Evolutionary conservation across 2,113 vertebrate genomes (phyloP).

Genomic region (Deroptyus accipitrinus): DNA sequence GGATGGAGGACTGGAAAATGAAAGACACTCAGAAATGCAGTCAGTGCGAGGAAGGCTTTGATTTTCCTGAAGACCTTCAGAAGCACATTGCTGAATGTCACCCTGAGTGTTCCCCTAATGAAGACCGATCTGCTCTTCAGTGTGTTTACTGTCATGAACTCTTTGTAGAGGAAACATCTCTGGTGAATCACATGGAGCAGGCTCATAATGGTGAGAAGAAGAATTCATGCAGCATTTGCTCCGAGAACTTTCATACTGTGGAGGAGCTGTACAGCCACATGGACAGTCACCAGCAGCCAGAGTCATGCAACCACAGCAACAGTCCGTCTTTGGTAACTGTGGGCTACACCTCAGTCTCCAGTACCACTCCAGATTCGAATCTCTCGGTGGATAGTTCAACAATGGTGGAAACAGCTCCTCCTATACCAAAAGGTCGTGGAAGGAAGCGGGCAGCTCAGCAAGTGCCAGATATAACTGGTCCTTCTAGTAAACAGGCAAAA

Average conservation of each 20-base stretch:
- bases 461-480: conserved; percentile 82
- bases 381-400: conserved; percentile 96
- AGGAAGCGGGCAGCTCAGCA: conserved; percentile 91
- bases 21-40: conserved; percentile 98
- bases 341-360: conserved; percentile 96
- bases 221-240: conserved; percentile 90
- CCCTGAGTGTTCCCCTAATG: conserved; percentile 92
- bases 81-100: conserved; percentile 97
- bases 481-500: conserved; percentile 90
- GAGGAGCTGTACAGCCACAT: conserved; percentile 96
- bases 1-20: conserved; percentile 91
- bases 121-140: conserved; percentile 89
- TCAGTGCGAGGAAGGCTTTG: conserved; percentile 96
- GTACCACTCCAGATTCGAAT: conserved; percentile 97
- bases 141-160: conserved; percentile 97
- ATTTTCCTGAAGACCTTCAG: conserved; percentile 95
- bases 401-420: conserved; percentile 89
- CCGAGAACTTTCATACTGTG: conserved; percentile 90
- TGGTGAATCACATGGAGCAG: conserved; percentile 94
- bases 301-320: conserved; percentile 96
- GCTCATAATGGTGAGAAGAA: conserved; percentile 89
- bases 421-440: conserved; percentile 90
- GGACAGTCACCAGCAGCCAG: conserved; percentile 94
- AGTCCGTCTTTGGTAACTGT: conserved; percentile 93
- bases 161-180: conserved; percentile 89